Conservation (phyloP, 2,797 vertebrate genomes). For the Pipistrellus kuhlii region DNA sequence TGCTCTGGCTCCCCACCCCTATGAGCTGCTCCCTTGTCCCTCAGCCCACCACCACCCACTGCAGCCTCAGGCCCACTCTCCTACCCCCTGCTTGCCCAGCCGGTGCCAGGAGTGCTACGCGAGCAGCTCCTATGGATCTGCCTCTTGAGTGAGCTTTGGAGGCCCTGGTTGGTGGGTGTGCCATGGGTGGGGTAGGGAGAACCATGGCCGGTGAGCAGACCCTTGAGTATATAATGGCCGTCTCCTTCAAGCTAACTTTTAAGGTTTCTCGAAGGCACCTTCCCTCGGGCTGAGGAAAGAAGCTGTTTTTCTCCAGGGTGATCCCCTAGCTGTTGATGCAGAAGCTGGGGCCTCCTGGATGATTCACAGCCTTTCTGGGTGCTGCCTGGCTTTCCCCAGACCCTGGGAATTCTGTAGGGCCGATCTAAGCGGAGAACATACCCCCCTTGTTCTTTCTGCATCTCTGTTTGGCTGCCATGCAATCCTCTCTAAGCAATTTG, state of each 20-base stretch:
- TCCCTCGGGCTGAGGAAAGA: background rate
- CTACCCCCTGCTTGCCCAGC: too few relatives aligned
- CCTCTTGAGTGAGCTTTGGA: accelerated
- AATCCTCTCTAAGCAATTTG: background rate
- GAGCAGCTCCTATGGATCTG: accelerated
- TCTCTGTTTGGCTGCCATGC: background rate
- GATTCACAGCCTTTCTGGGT: background rate
- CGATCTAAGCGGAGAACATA: background rate
- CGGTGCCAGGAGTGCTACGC: background rate
- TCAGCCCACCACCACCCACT: too few relatives aligned
- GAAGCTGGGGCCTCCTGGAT: background rate
- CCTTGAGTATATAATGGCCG: accelerated
- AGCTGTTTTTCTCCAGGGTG: background rate
- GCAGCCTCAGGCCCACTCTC: accelerated
- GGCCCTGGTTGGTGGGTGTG: background rate
- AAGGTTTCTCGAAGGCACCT: background rate
- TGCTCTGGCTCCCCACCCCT: background rate
- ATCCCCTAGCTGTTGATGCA: background rate
- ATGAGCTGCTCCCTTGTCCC: background rate
- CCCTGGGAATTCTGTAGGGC: background rate
- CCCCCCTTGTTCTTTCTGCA: background rate
- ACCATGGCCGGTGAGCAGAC: background rate
- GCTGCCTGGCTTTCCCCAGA: background rate
- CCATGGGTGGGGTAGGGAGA: too few relatives aligned
- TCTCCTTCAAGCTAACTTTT: background rate